Base-by-base conservation (phyloP, 2,113 vertebrate genomes). In the Misgurnus anguillicaudatus region DNA sequence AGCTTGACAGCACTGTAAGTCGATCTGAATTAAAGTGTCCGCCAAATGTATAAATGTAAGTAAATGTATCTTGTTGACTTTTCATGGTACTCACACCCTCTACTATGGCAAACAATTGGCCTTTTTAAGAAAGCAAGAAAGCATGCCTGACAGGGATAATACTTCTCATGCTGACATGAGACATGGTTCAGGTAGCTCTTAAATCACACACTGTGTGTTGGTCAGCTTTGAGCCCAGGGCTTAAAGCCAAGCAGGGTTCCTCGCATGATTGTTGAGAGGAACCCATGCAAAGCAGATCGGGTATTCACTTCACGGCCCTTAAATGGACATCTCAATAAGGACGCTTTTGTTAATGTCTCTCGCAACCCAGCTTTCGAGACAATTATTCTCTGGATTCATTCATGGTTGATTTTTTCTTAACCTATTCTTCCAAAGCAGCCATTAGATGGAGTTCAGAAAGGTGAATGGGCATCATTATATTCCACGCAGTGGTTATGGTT, bases 271-370 rank as follows among this genome's bases (percentile, higher is more conserved):
- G 85, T 86, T 63, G 84, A 82, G 81, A 62, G 83, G 85, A 90
- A 89, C 78, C 86, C 90, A 90, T 86, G 91, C 85, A 79, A 80
- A 90, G 85, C 78, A 90, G 87, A 92, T 91, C 78, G 42, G 90
- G 87, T 87, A 89, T 91, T 92, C 86, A 76, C 58, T 41, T 71
- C 82, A 67, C 61, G 11, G 78, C 61, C 72, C 24, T 73, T 53
- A 88, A 87, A 66, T 88, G 81, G 87, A 89, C 86, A 86, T 75
- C 6, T 81, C 67, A 77, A 86, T 75, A 88, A 84, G 80, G 83
- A 71, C 11, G 73, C 67, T 85, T 88, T 90, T 91, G 89, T 91
- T 90, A 61, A 51, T 74, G 64, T 24, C 80, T 55, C 65, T 71
- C 21, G 24, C 69, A 77, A 55, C 39, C n/a, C 55, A 79, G 75